These are phyloP conservation scores for Brachypteracias leptosomus DNA, from an alignment of 2,113 vertebrate genomes.

Conservation along the genomic window DNA sequence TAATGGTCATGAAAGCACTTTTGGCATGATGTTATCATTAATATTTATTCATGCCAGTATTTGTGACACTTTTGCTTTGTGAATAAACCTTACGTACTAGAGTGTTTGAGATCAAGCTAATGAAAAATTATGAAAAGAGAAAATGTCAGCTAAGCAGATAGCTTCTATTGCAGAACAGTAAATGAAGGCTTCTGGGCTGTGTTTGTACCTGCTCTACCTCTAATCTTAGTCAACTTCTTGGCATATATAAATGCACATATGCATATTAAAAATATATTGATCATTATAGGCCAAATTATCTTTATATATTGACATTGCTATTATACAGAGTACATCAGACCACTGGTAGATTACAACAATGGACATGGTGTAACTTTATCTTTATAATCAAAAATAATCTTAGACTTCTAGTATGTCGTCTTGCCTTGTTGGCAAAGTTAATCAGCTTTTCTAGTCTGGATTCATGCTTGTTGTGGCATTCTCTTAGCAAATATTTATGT, in stretches of 20 bases:
- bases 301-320: not conserved
- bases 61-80: not conserved
- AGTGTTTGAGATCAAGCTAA: not conserved
- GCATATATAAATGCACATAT: not conserved
- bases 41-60: not conserved
- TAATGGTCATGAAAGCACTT: not conserved
- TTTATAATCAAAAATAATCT: not conserved
- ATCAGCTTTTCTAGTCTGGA: not conserved
- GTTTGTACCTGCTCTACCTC: not conserved
- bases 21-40: not conserved
- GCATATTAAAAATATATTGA: not conserved
- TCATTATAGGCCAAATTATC: not conserved
- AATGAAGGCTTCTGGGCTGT: not conserved
- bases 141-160: not conserved
- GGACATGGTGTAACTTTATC: not conserved
- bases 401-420: not conserved
- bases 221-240: not conserved
- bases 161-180: not conserved
- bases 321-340: not conserved
- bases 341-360: not conserved
- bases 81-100: not conserved
- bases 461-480: not conserved
- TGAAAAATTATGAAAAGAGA: not conserved
- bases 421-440: not conserved
- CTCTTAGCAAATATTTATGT: not conserved